Base-by-base conservation (phyloP, 1,140 invertebrate genomes). In the Coptotermes formosanus region DNA sequence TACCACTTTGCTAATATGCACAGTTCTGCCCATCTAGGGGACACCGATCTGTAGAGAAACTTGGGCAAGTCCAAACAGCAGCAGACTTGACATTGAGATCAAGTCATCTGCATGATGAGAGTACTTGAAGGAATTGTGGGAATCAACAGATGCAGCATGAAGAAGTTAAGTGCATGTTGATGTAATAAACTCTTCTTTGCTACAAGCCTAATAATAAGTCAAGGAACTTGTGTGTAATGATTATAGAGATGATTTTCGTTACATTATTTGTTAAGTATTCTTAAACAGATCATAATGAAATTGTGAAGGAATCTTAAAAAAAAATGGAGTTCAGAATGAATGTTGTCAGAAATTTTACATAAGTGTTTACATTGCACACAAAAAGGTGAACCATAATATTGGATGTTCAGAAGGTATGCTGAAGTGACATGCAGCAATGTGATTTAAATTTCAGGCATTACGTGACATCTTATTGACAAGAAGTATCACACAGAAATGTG, bases 281-380 rank as follows among this genome's bases (percentile, higher is more conserved):
- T 59, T 75, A 75, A 75, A 6, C 2, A 75, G n/a, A 30, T 75
- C 64, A 12, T 30, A 75, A 4, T 75, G 64, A 75, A 75, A 75
- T 75, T 75, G n/a, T 75, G 64, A 75, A 75, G 64, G 64, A 75
- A 75, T 30, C 64, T 30, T 75, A 30, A 75, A 75, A 75, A 75
- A 75, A 38, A 38, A 38, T 38, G 52, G 19, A 55, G 14, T 55
- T 19, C 14, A 21, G 19, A 55, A 25, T 75, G 64, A 75, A 75
- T 75, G 14, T 16, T 75, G 2, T 12, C 25, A 30, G 64, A 75
- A 75, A 75, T 75, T 75, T 75, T 11, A 75, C 6, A n/a, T 75
- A 75, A 12, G 6, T n/a, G 30, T 25, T 55, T 55, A 75, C n/a
- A 11, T 75, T 12, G 30, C 14, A 75, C 2, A 30, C n/a, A 25